These are phyloP conservation scores for Macropus fuliginosus DNA, from an alignment of 2,797 vertebrate genomes.

Conservation along the genomic window DNA sequence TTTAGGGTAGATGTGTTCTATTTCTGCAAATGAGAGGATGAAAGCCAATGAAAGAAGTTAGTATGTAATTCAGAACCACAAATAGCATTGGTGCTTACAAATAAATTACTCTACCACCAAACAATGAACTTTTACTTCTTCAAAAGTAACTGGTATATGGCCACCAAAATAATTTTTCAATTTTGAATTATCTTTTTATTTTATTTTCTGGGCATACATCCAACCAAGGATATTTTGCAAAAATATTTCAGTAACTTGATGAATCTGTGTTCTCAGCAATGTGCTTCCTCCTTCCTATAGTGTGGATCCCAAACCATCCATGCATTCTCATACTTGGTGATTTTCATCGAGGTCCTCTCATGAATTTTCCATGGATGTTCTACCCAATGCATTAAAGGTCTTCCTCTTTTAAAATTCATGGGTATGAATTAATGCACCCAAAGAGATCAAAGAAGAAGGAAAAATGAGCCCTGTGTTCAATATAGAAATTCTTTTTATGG, in stretches of 20 bases:
- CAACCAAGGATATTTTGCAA: not conserved
- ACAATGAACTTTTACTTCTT: not conserved
- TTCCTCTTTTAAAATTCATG: not conserved
- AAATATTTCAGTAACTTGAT: not conserved
- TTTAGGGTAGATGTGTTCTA: not conserved
- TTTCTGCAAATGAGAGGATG: not conserved
- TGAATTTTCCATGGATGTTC: not conserved
- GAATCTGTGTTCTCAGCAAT: not conserved
- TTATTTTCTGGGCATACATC: not conserved
- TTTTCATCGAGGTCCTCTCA: not conserved
- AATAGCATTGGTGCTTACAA: not conserved
- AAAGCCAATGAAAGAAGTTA: not conserved
- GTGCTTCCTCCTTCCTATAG: not conserved
- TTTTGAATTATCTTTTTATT: not conserved
- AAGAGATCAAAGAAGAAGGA: not conserved
- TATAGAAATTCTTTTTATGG: not conserved
- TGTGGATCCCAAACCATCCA: not conserved
- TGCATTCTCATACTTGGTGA: not conserved
- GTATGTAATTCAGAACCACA: not conserved
- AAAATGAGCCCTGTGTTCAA: not conserved
- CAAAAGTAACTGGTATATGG: not conserved
- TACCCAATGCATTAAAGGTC: not conserved
- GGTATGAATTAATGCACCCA: not conserved
- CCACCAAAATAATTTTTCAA: not conserved
- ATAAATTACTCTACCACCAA: not conserved